These are phyloP conservation scores for Echinarachnius parma DNA, from an alignment of 53 echinoderm and acorn worm genomes.

Conservation along the genomic window DNA sequence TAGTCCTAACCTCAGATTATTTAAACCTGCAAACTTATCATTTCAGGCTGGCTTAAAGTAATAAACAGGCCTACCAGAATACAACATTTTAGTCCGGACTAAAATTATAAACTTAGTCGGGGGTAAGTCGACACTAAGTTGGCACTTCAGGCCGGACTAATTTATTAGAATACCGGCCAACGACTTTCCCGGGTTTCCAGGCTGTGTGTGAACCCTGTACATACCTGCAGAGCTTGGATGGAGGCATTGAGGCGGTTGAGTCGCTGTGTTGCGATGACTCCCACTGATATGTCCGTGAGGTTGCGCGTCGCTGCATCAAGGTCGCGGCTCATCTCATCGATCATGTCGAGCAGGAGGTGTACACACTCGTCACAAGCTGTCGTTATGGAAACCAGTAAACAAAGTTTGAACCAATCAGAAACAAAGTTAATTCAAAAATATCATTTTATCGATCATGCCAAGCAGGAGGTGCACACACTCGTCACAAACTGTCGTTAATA, in stretches of 20 bases:
- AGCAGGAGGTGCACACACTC: constrained; percentile 77
- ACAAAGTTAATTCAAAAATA: no score
- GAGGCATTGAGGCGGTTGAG: constrained; percentile 58
- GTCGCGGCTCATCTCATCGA: constrained; percentile 56
- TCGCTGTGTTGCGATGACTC: constrained; percentile 42
- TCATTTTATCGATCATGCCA: constrained; percentile 63
- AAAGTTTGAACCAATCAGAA: no score
- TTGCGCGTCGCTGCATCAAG: constrained; percentile 50
- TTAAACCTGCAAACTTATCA: no score
- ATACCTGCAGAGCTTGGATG: constrained; percentile 47
- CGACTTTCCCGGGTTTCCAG: background rate
- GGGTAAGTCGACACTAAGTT: no score
- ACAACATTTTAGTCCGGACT: no score
- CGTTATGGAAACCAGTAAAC: constrained; percentile 15
- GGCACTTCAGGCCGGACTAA: no score
- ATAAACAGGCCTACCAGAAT: no score
- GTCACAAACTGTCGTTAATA: constrained; percentile 76
- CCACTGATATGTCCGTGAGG: constrained; percentile 57
- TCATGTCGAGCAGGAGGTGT: constrained; percentile 63
- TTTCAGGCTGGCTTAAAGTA: no score
- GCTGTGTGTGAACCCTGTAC: background rate
- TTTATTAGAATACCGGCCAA: no score
- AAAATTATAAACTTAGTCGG: no score
- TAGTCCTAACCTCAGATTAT: no score
- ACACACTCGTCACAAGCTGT: constrained; percentile 93